Evolutionary conservation across 2,888 invertebrate species (phyloP).

Genomic region (Apodemia duryi): DNA sequence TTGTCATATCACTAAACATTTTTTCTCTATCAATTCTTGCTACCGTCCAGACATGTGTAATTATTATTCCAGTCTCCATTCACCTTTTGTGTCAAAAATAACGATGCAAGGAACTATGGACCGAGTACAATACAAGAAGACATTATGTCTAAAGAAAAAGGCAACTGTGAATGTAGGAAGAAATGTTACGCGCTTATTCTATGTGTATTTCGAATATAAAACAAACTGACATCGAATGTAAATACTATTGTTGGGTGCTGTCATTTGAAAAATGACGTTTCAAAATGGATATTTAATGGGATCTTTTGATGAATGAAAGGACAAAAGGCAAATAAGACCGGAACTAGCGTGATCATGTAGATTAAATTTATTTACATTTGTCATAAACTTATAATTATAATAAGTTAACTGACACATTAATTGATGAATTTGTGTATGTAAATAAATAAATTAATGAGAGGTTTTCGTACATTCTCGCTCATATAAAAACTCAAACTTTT

Average conservation of each 20-base stretch:
- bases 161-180: slow-evolving; percentile 61
- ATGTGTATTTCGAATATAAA: slow-evolving; percentile 74
- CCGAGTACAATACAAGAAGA: slow-evolving; percentile 53
- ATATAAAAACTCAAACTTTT: too few relatives aligned
- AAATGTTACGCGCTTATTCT: slow-evolving; percentile 71
- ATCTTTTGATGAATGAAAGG: slow-evolving; percentile 55
- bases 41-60: slow-evolving; percentile 63
- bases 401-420: too few relatives aligned
- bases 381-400: too few relatives aligned
- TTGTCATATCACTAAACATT: slow-evolving; percentile 61
- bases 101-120: slow-evolving; percentile 66
- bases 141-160: slow-evolving; percentile 66
- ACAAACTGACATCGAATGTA: slow-evolving; percentile 78
- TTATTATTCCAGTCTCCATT: slow-evolving; percentile 71
- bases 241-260: slow-evolving; percentile 74
- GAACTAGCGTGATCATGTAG: slow-evolving; percentile 33
- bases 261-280: slow-evolving; percentile 65
- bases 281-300: slow-evolving; percentile 71
- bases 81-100: slow-evolving; percentile 61
- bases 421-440: too few relatives aligned
- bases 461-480: too few relatives aligned
- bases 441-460: too few relatives aligned
- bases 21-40: slow-evolving; percentile 52
- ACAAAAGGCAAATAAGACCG: slow-evolving; percentile 41
- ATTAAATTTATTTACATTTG: slow-evolving; percentile 24